phyloP scores from a whole-genome alignment of 2,797 vertebrate species.

The Botia kubotai region DNA sequence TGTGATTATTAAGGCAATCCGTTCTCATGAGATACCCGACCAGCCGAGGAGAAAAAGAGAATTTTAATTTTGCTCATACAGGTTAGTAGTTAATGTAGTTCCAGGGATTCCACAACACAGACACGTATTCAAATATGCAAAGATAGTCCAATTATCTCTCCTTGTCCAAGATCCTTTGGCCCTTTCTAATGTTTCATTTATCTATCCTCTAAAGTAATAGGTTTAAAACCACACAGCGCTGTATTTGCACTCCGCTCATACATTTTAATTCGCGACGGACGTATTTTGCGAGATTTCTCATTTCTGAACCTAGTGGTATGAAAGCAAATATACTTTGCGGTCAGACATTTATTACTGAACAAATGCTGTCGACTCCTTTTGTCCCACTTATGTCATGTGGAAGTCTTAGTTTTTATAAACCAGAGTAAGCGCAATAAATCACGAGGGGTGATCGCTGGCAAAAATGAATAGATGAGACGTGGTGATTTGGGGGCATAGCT shows the following conservation, averaged over 20 bases:
- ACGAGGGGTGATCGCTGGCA: slow-evolving; percentile 33
- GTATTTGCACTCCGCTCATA: slow-evolving; percentile 10
- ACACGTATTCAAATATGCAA: neutral
- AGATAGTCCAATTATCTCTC: slow-evolving; percentile 15
- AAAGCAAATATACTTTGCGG: slow-evolving; percentile 16
- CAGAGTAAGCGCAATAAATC: slow-evolving; percentile 49
- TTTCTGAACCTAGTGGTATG: slow-evolving; percentile 13
- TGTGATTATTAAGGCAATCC: slow-evolving; percentile 12
- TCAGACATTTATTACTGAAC: slow-evolving; percentile 38
- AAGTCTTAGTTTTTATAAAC: slow-evolving; percentile 43
- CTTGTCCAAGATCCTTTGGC: slow-evolving; percentile 14
- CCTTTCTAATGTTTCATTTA: slow-evolving; percentile 12
- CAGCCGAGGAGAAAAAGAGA: slow-evolving; percentile 13
- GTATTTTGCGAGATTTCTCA: slow-evolving; percentile 14
- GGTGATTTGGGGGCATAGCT: slow-evolving; percentile 37
- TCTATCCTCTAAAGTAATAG: slow-evolving; percentile 31
- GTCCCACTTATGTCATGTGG: slow-evolving; percentile 52
- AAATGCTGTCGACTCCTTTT: slow-evolving; percentile 27
- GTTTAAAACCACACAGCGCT: slow-evolving; percentile 22
- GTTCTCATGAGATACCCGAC: slow-evolving; percentile 5
- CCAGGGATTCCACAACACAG: neutral
- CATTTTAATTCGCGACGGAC: slow-evolving; percentile 6
- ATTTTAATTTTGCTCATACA: neutral
- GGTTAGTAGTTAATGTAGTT: slow-evolving; percentile 5
- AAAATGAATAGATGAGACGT: slow-evolving; percentile 21